Conservation (phyloP, 1,140 invertebrate genomes). For the Drosophila cardini region DNA sequence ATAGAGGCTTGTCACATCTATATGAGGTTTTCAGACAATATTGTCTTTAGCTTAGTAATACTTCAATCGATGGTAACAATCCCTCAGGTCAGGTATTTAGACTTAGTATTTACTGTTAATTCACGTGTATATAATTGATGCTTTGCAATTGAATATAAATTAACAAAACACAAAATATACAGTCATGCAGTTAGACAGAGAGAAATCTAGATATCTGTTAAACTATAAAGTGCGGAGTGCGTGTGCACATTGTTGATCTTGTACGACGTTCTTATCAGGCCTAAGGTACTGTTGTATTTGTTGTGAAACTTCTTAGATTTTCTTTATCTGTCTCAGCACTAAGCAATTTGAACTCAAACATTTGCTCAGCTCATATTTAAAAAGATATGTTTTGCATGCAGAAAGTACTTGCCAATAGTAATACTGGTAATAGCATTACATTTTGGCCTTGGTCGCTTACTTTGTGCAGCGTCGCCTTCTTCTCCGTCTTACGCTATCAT, state of each 20-base stretch:
- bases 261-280: conserved; percentile 45
- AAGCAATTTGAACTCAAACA: conserved; percentile 6
- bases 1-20: conserved; percentile 31
- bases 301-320: no score
- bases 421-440: conserved; percentile 1
- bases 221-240: conserved; percentile 26
- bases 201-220: conserved; percentile 10
- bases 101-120: conserved; percentile 49
- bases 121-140: conserved; percentile 65
- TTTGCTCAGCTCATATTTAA: neutral
- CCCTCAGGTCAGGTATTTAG: no score
- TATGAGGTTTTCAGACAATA: conserved; percentile 20
- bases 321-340: no score
- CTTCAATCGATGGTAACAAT: conserved; percentile 42
- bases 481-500: neutral
- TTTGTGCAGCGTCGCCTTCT: neutral
- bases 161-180: conserved; percentile 39
- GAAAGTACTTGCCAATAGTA: conserved; percentile 9
- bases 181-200: neutral
- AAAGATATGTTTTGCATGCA: conserved; percentile 1
- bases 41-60: conserved; percentile 40
- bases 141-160: conserved; percentile 42
- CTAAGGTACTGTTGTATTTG: no score
- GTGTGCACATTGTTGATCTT: conserved; percentile 52
- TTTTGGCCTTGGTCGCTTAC: conserved; percentile 24